Evolutionary conservation across 2,797 vertebrate genomes (phyloP).

Genomic region (Alectoris magna): DNA sequence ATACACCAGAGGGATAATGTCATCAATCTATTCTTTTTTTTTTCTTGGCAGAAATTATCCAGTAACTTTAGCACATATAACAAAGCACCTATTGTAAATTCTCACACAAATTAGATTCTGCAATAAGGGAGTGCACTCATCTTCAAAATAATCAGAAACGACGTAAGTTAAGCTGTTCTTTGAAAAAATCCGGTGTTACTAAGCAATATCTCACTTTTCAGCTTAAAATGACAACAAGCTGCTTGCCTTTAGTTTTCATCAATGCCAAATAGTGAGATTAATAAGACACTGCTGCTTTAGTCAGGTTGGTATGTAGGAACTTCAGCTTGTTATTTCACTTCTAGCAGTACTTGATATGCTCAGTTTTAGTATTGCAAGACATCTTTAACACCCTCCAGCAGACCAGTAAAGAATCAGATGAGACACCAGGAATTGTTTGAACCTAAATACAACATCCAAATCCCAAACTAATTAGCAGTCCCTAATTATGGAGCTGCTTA

Average conservation of each 20-base stretch:
- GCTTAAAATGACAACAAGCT: background rate
- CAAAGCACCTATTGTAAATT: background rate
- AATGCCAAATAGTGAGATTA: background rate
- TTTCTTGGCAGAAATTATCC: background rate
- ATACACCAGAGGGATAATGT: background rate
- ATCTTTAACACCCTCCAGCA: background rate
- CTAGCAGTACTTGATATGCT: background rate
- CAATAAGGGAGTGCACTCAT: background rate
- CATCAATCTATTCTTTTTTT: background rate
- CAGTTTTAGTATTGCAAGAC: background rate
- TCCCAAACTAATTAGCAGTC: background rate
- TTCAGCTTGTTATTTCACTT: background rate
- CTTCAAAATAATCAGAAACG: background rate
- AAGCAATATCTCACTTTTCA: background rate
- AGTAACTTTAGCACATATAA: background rate
- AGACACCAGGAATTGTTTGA: background rate
- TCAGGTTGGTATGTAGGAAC: background rate
- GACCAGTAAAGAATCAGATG: background rate
- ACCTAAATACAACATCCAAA: background rate
- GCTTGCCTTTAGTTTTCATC: background rate
- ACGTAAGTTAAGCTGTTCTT: background rate
- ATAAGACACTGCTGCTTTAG: background rate
- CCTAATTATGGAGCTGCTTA: background rate
- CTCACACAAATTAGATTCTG: background rate
- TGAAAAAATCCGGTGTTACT: background rate